Evolutionary conservation across 2,888 invertebrate species (phyloP).

Genomic region (Alitta virens): DNA sequence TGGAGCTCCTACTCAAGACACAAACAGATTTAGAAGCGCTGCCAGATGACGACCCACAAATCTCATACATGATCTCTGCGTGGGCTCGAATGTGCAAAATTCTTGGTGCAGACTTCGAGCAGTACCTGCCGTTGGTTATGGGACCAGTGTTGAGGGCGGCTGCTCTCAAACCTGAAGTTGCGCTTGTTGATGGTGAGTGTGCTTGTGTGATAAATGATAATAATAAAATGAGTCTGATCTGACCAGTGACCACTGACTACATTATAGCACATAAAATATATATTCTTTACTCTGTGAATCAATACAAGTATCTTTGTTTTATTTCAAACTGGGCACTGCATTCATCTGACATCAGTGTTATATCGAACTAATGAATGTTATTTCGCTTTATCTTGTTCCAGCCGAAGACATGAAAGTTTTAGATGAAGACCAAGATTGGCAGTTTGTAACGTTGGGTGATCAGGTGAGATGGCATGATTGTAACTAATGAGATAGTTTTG

Average conservation of each 20-base stretch:
- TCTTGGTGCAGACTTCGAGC: conserved; percentile 79
- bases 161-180: conserved; percentile 89
- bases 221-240: too few species aligned
- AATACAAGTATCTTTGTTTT: background rate
- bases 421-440: conserved; percentile 87
- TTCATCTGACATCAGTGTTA: too few species aligned
- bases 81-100: conserved; percentile 99
- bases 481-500: too few species aligned
- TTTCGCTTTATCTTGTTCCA: conserved; percentile 33
- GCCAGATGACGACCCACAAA: conserved; percentile 93
- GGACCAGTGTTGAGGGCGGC: conserved; percentile 89
- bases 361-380: too few species aligned
- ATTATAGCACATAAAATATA: too few species aligned
- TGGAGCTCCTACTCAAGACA: conserved; percentile 32
- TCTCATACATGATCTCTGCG: conserved; percentile 95
- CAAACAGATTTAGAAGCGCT: conserved; percentile 32
- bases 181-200: conserved; percentile 74
- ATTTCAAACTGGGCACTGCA: too few species aligned
- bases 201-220: too few species aligned
- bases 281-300: too few species aligned
- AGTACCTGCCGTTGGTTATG: conserved; percentile 93
- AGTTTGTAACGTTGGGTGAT: conserved; percentile 88
- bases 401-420: conserved; percentile 68
- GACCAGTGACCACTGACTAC: too few species aligned
- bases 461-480: conserved; percentile 60